Evolutionary conservation across 2,888 invertebrate genomes (phyloP), one percentile per base, ranked within the genome.

Genomic region (Rotaria macrura): DNA sequence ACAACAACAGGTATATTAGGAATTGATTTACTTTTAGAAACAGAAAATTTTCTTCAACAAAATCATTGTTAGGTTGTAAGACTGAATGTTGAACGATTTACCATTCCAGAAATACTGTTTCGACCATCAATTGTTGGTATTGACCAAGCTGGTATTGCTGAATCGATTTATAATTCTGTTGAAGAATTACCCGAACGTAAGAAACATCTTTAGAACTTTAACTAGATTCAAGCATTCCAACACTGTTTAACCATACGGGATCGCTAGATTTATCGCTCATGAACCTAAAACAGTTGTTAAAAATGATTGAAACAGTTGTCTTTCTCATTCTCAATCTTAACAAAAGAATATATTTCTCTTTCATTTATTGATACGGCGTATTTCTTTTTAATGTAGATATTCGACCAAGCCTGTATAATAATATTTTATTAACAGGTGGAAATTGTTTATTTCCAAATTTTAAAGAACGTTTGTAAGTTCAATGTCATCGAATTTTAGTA

Each of bases 71-170:
- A 97, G 92, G 93, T 94, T 34, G 92, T 99, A 65, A 92, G 94
- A 72, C 92, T 99, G 88, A 96, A 95, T 91, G 97, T 96, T 89
- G 99, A 99, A 91, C 92, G 98, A 84, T 97, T 99, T 90, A 93
- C 95, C 0, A 94, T 98, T 84, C 98, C 99, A 0, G 99, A 99
- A 91, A 92, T 98, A 4, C 91, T 99, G 6, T 97, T 99, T 90
- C 93, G 94, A 89, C 99, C 99, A 0, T 95, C 95, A 2, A 97
- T 98, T 90, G 94, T 98, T 57, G 97, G 96, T 0, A 94, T 99
- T 87, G 93, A 94, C 85, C 92, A 93, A 91, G 95, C 96, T 94
- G 99, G 99, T 0, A 94, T 99, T 87, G 93, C 95, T 0, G 97
- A 98, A 92, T 94, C 95, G 0, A 93, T 97, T 12, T 93, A 94